Base-by-base conservation (phyloP, 2,797 vertebrate genomes). In the Schizopygopsis malacanthus region DNA sequence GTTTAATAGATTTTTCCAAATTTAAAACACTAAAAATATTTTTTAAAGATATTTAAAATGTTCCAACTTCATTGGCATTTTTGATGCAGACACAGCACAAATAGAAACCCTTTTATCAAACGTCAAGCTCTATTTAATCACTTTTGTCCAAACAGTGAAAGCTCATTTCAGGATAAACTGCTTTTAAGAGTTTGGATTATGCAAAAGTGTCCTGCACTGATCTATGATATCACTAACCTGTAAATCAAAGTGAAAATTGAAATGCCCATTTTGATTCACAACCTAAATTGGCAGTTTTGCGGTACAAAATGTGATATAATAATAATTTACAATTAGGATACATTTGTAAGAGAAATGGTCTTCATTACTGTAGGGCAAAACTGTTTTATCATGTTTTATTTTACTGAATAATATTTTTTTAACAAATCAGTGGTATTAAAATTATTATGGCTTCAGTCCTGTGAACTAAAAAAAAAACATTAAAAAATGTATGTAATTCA, bases 121-220 rank as follows among this genome's bases (percentile, higher is more conserved):
- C 20, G 8, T 28, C 56, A 4, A 61, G 65, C 37, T 43, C 2
- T n/a, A 33, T 63, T 79, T 28, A 65, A 80, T 67, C 43, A 52
- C 10, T 39, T 65, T 52, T 72, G 9, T 54, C 3, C 3, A 56
- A 56, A 71, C 15, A 43, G 15, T 45, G 54, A 4, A 47, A 39
- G 41, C 45, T 39, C 13, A 56, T 61, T 84, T 20, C 37, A 41
- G 37, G 43, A 87, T 37, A 33, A 61, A 45, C 54, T 73, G 45
- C 50, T 43, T 45, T 33, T 52, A 8, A 71, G 41, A n/a, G 63
- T 79, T 73, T 45, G 45, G 43, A 61, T 41, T 41, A 45, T 16
- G 50, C 61, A n/a, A 79, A 45, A 22, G 18, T 63, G 33, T 81
- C 69, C 69, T 56, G 20, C 37, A n/a, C 52, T 80, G 81, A 67